Percentiles rank a stretch among this genome's conserved stretches.
Conservation (phyloP, 37 sponge, comb jelly and placozoan species). For the Geodia barretti region DNA sequence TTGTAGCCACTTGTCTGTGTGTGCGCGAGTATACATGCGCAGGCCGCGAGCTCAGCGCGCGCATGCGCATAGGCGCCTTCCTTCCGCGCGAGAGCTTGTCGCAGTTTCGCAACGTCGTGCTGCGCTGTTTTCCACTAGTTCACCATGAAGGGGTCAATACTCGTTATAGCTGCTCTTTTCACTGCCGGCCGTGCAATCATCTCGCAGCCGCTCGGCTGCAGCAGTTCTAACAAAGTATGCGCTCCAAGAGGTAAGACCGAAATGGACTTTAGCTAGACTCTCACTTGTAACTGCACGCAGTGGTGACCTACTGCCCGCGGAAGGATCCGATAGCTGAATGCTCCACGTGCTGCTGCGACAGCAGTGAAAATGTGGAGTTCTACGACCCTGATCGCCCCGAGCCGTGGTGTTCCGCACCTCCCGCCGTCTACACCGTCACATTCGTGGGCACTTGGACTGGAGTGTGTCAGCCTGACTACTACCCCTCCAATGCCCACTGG, state of each 20-base stretch:
- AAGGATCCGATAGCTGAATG: background rate
- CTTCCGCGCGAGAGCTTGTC: no score
- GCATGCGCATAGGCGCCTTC: no score
- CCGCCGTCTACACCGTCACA: constrained; percentile 7
- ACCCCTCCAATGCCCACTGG: constrained; percentile 26
- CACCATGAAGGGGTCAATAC: background rate
- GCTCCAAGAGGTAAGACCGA: background rate
- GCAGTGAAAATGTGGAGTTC: constrained; percentile 26
- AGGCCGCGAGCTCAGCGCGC: no score
- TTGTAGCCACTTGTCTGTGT: no score
- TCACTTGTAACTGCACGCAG: background rate
- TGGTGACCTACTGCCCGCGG: background rate
- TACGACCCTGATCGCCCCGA: constrained; percentile 8
- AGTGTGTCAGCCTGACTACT: constrained; percentile 42
- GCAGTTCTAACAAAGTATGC: background rate
- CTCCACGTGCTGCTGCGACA: constrained; percentile 29
- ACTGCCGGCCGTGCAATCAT: background rate
- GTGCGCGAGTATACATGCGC: no score
- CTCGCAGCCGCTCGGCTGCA: background rate
- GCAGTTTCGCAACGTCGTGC: no score
- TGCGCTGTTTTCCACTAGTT: no score
- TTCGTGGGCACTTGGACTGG: constrained; percentile 42
- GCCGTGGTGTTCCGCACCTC: background rate
- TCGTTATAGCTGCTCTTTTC: background rate
- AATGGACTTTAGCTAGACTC: background rate